Evolutionary conservation across 2,797 vertebrate species (phyloP).

Genomic region (Spinus pinus): DNA sequence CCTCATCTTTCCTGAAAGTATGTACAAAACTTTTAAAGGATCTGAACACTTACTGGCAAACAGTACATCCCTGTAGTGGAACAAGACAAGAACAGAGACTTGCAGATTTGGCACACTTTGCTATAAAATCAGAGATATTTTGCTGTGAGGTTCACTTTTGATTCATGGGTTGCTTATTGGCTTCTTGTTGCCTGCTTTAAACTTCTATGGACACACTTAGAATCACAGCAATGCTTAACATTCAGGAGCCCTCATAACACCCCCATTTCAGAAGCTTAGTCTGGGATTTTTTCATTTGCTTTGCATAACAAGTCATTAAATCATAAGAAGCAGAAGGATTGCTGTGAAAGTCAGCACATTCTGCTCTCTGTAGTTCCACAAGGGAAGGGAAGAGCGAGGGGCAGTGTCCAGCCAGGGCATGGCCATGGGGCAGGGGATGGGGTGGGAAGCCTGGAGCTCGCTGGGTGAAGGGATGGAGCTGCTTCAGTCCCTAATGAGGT

Average conservation of each 20-base stretch:
- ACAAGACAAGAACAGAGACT: not conserved
- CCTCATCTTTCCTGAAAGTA: not conserved
- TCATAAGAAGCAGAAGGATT: not conserved
- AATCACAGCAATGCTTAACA: not conserved
- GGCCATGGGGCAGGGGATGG: fast-evolving
- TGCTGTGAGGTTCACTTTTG: not conserved
- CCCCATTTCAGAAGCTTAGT: not conserved
- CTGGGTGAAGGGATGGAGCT: fast-evolving
- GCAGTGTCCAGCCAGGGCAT: fast-evolving
- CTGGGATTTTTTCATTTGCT: not conserved
- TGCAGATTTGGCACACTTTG: not conserved
- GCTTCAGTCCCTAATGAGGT: not conserved
- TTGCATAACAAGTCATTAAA: not conserved
- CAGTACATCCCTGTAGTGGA: not conserved
- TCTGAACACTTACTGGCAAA: not conserved
- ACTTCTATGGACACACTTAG: not conserved
- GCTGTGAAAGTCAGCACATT: not conserved
- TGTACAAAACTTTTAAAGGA: not conserved
- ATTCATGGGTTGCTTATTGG: not conserved
- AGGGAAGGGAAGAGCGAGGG: fast-evolving
- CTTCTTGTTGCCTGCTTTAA: not conserved
- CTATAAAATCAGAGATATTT: not conserved
- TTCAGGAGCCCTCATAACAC: not conserved
- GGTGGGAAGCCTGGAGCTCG: not conserved
- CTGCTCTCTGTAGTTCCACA: not conserved